phyloP scores from a whole-genome alignment of 2,888 invertebrate species.

The Coenonympha glycerion region DNA sequence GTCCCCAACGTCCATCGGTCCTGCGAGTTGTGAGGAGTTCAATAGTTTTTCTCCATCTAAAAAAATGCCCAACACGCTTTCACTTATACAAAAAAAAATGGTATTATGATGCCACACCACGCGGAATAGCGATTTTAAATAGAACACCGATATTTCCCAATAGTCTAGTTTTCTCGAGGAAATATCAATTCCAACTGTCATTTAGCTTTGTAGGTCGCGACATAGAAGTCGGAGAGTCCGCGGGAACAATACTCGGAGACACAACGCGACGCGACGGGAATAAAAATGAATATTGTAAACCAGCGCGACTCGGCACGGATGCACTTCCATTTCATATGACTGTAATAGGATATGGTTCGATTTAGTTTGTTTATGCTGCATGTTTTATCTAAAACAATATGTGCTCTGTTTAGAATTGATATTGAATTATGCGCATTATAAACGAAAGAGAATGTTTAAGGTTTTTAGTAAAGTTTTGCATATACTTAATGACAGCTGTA shows the following conservation, averaged over 20 bases:
- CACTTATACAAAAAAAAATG: too few relatives aligned
- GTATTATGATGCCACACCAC: conserved; percentile 1
- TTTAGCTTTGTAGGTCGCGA: conserved; percentile 26
- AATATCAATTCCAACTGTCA: conserved; percentile 31
- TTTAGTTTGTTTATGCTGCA: background rate
- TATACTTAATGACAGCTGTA: too few relatives aligned
- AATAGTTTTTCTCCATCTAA: too few relatives aligned
- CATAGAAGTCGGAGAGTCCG: conserved; percentile 18
- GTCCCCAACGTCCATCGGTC: too few relatives aligned
- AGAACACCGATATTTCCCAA: conserved; percentile 30
- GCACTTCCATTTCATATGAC: background rate
- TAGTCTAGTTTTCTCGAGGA: conserved; percentile 30
- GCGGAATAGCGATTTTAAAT: conserved; percentile 22
- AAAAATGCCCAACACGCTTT: too few relatives aligned
- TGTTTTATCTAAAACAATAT: background rate
- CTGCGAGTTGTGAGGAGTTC: too few relatives aligned
- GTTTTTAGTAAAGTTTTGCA: too few relatives aligned
- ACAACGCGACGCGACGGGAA: conserved; percentile 12
- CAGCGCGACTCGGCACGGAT: background rate
- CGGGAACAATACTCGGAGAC: conserved; percentile 15
- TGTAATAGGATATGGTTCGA: background rate
- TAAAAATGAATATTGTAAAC: conserved; percentile 10
- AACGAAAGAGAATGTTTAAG: too few relatives aligned
- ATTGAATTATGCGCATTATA: background rate
- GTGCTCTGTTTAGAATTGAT: background rate